Conservation (phyloP, 1,140 invertebrate genomes). For the Bombus waltoni region DNA sequence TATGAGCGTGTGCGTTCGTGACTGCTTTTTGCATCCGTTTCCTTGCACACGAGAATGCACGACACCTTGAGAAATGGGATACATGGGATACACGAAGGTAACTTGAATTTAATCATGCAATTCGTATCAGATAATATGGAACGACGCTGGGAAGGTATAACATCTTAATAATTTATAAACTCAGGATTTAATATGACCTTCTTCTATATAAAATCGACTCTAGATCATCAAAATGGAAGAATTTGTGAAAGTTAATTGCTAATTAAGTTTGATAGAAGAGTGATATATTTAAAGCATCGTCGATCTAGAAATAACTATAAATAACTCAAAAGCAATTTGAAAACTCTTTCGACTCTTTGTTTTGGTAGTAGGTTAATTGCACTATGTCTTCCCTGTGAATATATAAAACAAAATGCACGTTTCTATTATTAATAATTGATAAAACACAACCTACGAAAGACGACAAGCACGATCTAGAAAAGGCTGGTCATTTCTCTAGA, state of each 20-base stretch:
- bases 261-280: not conserved
- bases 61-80: slow-evolving; percentile 30
- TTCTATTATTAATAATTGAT: too few species aligned
- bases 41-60: not conserved
- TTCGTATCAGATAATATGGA: not conserved
- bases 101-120: slow-evolving; percentile 21
- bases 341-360: too few species aligned
- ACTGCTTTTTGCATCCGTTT: slow-evolving; percentile 3
- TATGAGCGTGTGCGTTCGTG: not conserved
- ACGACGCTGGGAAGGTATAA: not conserved
- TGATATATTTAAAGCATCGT: too few species aligned
- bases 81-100: slow-evolving; percentile 36
- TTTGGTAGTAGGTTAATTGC: too few species aligned
- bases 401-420: too few species aligned
- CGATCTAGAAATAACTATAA: too few species aligned
- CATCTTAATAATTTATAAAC: not conserved
- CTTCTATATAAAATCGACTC: not conserved
- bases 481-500: not conserved
- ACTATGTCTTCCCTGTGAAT: too few species aligned
- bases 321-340: too few species aligned
- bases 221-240: not conserved
- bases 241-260: not conserved
- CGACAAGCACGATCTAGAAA: not conserved
- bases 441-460: too few species aligned
- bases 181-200: not conserved